A percentile compares a stretch with the other conserved stretches of the same genome.
These are phyloP conservation scores for Leptopterna dolabrata DNA, from an alignment of 2,888 invertebrate genomes.

Conservation along the genomic window DNA sequence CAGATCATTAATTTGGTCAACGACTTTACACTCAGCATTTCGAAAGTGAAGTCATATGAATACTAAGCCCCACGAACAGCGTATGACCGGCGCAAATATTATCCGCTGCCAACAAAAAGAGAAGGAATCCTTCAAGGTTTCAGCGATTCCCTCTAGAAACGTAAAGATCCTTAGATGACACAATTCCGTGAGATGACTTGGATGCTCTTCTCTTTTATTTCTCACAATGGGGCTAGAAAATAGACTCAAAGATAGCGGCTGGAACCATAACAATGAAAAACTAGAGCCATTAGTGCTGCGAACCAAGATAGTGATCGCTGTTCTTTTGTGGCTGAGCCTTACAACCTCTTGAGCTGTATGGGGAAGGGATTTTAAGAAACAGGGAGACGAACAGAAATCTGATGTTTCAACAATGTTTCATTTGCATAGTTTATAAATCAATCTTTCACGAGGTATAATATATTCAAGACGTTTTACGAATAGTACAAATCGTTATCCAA, in stretches of 20 bases:
- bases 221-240: constrained; percentile 6
- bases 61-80: too few relatives aligned
- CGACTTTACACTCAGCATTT: too few relatives aligned
- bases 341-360: neutral
- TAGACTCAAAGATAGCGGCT: neutral
- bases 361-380: neutral
- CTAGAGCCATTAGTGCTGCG: constrained; percentile 13
- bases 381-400: constrained; percentile 4
- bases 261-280: constrained; percentile 23
- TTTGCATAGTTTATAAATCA: constrained; percentile 5
- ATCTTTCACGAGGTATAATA: neutral
- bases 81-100: too few relatives aligned
- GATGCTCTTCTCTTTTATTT: neutral
- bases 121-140: too few relatives aligned
- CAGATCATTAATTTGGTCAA: too few relatives aligned
- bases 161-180: neutral
- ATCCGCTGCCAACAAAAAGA: too few relatives aligned
- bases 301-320: constrained; percentile 23
- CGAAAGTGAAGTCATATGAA: too few relatives aligned
- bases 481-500: neutral
- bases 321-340: neutral
- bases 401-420: constrained; percentile 20
- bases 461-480: neutral
- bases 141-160: too few relatives aligned
- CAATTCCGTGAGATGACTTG: neutral